Conservation (phyloP, 2,797 vertebrate genomes). For the Acrossocheilus wenchowensis region DNA sequence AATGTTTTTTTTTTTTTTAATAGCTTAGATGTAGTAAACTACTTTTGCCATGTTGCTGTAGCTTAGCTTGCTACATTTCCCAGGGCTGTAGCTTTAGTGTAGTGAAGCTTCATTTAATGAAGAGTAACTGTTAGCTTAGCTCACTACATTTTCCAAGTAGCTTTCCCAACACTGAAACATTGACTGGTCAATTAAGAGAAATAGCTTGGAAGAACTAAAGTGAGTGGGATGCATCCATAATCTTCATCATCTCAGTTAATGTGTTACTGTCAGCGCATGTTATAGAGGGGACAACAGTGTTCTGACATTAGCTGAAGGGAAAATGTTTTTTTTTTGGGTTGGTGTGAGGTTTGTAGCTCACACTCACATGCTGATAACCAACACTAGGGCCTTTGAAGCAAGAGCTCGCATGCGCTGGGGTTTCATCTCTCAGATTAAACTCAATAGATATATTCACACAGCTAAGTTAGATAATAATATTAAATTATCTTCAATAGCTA, state of each 20-base stretch:
- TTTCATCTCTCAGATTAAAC: not conserved
- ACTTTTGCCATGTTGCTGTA: no score
- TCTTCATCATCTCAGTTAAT: not conserved
- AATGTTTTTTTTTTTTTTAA: no score
- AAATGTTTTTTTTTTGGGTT: not conserved
- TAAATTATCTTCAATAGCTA: not conserved
- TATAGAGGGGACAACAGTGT: not conserved
- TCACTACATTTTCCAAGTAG: no score
- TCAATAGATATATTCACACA: not conserved
- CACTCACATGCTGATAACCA: not conserved
- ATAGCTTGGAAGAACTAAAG: not conserved
- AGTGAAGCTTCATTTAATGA: no score
- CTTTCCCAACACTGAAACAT: not conserved
- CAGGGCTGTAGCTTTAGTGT: no score
- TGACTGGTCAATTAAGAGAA: slow-evolving; percentile 16
- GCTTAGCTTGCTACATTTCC: no score
- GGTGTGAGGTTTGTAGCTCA: not conserved
- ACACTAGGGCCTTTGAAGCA: not conserved
- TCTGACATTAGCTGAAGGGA: not conserved
- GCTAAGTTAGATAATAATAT: not conserved
- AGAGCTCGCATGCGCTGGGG: not conserved
- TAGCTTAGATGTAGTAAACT: no score
- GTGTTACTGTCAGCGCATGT: not conserved
- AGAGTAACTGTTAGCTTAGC: no score
- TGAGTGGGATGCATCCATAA: slow-evolving; percentile 12